Conservation (phyloP, 92 coral and sea anemone species). For the Paramuricea clavata region DNA sequence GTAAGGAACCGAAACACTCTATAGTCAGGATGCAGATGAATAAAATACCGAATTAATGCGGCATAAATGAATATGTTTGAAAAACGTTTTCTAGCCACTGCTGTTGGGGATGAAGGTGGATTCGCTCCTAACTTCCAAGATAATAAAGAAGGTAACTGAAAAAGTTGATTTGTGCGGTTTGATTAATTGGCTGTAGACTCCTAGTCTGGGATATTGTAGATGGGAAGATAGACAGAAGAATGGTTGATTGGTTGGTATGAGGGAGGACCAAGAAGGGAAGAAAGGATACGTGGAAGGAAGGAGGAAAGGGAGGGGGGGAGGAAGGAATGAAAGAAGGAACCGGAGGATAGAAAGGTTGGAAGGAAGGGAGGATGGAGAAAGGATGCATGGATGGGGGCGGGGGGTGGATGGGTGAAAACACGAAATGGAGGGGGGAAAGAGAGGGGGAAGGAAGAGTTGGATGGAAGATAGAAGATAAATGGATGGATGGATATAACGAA, state of each 20-base stretch:
- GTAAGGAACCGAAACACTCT: constrained; percentile 46
- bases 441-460: neutral
- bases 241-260: too few relatives aligned
- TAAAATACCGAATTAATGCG: neutral
- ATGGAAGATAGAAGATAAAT: too few relatives aligned
- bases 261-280: too few relatives aligned
- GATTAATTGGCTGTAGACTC: too few relatives aligned
- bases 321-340: too few relatives aligned
- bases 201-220: too few relatives aligned
- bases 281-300: too few relatives aligned
- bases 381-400: neutral
- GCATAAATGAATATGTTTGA: neutral
- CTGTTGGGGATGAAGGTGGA: constrained; percentile 99
- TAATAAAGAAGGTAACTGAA: constrained; percentile 86
- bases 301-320: too few relatives aligned
- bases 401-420: neutral
- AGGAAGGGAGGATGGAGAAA: neutral
- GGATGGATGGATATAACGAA: too few relatives aligned
- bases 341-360: neutral
- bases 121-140: constrained; percentile 99
- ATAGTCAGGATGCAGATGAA: too few relatives aligned
- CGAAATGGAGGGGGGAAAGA: neutral
- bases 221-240: too few relatives aligned
- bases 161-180: neutral
- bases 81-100: constrained; percentile 70